Percentiles rank a stretch among this genome's conserved stretches.
These are phyloP conservation scores for Leucania comma DNA, from an alignment of 2,888 invertebrate species.

Conservation along the genomic window DNA sequence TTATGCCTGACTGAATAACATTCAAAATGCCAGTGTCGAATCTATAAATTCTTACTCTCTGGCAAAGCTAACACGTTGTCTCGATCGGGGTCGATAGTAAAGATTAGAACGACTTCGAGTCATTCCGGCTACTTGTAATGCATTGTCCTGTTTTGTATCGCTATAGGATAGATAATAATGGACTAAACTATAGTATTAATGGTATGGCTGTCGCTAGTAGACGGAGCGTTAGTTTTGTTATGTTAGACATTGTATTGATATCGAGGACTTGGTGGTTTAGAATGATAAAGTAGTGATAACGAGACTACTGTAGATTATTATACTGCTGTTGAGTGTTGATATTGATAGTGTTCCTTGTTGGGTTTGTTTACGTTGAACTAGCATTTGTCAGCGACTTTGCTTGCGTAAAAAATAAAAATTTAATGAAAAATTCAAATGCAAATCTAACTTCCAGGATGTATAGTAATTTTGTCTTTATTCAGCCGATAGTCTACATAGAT, in stretches of 20 bases:
- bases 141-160: constrained; percentile 45
- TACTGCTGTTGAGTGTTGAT: neutral
- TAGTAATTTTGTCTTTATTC: no score
- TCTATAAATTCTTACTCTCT: constrained; percentile 24
- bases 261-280: constrained; percentile 2
- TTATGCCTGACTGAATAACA: no score
- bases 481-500: no score
- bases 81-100: constrained; percentile 55
- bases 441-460: no score
- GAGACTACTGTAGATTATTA: constrained; percentile 5
- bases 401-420: no score
- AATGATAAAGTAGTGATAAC: constrained; percentile 14
- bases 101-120: constrained; percentile 46
- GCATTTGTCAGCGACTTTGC: neutral
- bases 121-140: constrained; percentile 45
- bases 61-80: constrained; percentile 51
- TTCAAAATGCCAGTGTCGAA: neutral
- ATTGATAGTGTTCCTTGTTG: neutral
- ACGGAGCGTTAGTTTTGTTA: constrained; percentile 7
- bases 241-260: constrained; percentile 19
- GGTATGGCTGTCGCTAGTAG: constrained; percentile 8
- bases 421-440: no score
- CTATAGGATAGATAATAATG: constrained; percentile 29
- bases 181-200: constrained; percentile 28
- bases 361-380: neutral